These are phyloP conservation scores for Lutjanus argentimaculatus DNA, from an alignment of 2,797 vertebrate genomes.

Conservation along the genomic window DNA sequence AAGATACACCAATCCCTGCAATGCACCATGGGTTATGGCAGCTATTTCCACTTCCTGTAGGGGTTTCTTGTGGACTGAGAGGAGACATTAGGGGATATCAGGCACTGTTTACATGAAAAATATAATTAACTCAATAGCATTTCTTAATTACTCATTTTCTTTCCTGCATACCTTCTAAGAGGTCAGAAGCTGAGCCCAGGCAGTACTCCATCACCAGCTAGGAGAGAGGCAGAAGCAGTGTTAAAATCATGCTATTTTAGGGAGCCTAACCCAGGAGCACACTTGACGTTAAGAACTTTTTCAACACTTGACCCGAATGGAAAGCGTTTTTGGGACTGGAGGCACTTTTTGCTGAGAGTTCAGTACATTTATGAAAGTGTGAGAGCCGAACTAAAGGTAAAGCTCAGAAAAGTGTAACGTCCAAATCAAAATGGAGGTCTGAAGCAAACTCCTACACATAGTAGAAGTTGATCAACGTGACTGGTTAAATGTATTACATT, in stretches of 20 bases:
- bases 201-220: slow-evolving; percentile 98
- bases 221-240: slow-evolving; percentile 29
- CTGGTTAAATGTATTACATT: background rate
- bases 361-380: slow-evolving; percentile 19
- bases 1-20: slow-evolving; percentile 94
- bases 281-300: slow-evolving; percentile 33
- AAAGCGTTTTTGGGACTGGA: background rate
- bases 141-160: slow-evolving; percentile 12
- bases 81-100: slow-evolving; percentile 20
- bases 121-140: background rate
- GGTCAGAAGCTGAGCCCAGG: slow-evolving; percentile 94
- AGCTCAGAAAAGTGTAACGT: background rate
- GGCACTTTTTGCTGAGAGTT: slow-evolving; percentile 23
- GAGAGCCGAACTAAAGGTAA: slow-evolving; percentile 5
- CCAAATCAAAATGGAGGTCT: slow-evolving; percentile 6
- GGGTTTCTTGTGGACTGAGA: slow-evolving; percentile 93
- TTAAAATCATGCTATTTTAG: slow-evolving; percentile 27
- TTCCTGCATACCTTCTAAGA: slow-evolving; percentile 91
- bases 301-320: slow-evolving; percentile 17
- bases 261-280: slow-evolving; percentile 19
- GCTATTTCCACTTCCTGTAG: slow-evolving; percentile 96
- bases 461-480: background rate
- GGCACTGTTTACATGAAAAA: background rate
- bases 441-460: background rate
- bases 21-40: slow-evolving; percentile 93